A percentile compares a stretch with the other conserved stretches of the same genome.
These are phyloP conservation scores for Allygus modestus DNA, from an alignment of 2,888 invertebrate species.

Conservation along the genomic window DNA sequence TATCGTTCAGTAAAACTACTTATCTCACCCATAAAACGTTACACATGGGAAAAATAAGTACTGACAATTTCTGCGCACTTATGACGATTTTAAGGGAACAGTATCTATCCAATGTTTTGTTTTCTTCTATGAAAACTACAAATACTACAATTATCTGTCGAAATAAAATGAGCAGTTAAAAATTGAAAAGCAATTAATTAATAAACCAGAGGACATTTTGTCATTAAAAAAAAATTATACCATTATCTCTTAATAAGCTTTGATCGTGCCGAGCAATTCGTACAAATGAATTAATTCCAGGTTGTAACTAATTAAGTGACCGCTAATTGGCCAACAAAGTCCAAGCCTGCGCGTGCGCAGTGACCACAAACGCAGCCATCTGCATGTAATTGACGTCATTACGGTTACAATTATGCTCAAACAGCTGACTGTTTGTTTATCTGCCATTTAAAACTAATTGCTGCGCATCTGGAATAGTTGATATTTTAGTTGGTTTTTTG, in stretches of 20 bases:
- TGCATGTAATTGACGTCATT: conserved; percentile 10
- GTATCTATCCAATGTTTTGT: too few species aligned
- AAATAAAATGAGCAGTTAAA: too few species aligned
- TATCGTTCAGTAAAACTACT: too few species aligned
- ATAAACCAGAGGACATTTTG: neutral
- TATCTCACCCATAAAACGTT: too few species aligned
- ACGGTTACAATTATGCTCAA: conserved; percentile 13
- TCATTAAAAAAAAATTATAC: neutral
- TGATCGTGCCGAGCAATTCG: neutral
- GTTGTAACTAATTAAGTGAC: conserved; percentile 31
- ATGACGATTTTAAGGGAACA: too few species aligned
- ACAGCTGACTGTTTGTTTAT: conserved; percentile 36
- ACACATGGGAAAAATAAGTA: too few species aligned
- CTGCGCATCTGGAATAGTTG: neutral
- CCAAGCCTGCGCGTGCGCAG: conserved; percentile 10
- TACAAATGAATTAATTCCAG: conserved; percentile 24
- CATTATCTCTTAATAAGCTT: neutral
- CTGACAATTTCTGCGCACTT: too few species aligned
- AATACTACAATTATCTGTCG: too few species aligned
- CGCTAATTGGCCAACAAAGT: conserved; percentile 3
- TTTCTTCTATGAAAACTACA: too few species aligned
- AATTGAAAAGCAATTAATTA: neutral
- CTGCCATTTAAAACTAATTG: neutral
- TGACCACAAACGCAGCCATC: neutral
- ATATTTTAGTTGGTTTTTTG: too few species aligned